Evolutionary conservation across 2,797 vertebrate species (phyloP), one percentile per base, ranked within the genome.

Genomic region (Poliocrania exsul): DNA sequence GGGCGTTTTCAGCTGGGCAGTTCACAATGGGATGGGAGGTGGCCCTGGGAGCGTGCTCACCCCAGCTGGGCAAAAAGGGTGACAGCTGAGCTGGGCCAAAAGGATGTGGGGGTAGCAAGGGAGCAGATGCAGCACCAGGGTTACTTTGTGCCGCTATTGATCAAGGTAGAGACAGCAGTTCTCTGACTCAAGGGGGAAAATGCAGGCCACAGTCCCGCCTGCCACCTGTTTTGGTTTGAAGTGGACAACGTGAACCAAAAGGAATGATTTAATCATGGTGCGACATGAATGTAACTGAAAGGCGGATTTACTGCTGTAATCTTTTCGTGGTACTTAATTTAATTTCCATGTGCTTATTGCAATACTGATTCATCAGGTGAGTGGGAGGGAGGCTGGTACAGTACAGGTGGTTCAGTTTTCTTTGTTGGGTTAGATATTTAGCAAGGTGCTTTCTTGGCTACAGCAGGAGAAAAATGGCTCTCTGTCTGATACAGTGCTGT

Each of bases 361-460:
- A 86, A 69, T 50, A 87, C 75, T 97, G 96, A 95, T 94, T 96
- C 93, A 94, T 92, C 88, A 92, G 84, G 67, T 82, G 91, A 92
- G 96, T 95, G 75, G 93, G 95, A 94, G 90, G 86, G 24, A 85
- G 91, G 60, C 40, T 95, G n/a, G 86, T 56, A 69, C 33, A 44
- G 60, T 84, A 75, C 93, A 88, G 92, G 93, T 96, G 79, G 91
- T 78, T 96, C 65, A n/a, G 46, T 89, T 91, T 92, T 69, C 58
- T 71, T 61, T 87, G 49, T 75, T 38, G 44, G 61, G 35, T 83
- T 90, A 70, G 71, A 33, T 61, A 42, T 89, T 80, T 82, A 90
- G 67, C 20, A 61, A 89, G 74, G 81, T 92, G 71, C 35, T 87
- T 82, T 85, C 54, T 47, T 87, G 65, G 50, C 74, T 79, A 20